These are phyloP conservation scores for Choloepus didactylus DNA, from an alignment of 2,797 vertebrate species.

Conservation along the genomic window DNA sequence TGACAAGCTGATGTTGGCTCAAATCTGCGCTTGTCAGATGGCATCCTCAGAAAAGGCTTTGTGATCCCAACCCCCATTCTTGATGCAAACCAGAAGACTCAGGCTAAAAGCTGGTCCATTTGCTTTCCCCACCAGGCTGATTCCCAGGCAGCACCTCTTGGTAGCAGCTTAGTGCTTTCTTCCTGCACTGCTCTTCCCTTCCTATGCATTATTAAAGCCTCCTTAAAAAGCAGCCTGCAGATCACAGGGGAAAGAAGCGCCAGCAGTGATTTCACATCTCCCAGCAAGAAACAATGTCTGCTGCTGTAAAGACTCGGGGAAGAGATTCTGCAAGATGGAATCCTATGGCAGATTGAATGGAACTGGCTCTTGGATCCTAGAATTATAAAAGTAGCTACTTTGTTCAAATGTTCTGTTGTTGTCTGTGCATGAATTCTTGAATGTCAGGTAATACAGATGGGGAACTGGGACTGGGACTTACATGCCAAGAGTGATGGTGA, in stretches of 20 bases:
- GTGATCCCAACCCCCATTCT: conserved; percentile 25
- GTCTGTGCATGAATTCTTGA: background rate
- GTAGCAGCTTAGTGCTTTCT: conserved; percentile 67
- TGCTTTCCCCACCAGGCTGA: conserved; percentile 34
- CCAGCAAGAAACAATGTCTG: conserved; percentile 44
- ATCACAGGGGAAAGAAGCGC: conserved; percentile 38
- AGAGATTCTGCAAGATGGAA: conserved; percentile 28
- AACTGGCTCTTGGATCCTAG: background rate
- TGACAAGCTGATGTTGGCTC: conserved; percentile 56
- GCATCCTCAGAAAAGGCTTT: conserved; percentile 59
- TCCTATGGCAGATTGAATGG: background rate
- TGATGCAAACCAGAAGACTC: conserved; percentile 39
- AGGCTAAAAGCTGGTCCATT: conserved; percentile 2
- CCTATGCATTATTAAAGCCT: conserved; percentile 80
- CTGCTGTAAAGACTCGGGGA: background rate
- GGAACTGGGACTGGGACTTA: background rate
- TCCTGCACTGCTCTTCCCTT: background rate
- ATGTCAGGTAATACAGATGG: background rate
- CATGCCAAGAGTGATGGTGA: background rate
- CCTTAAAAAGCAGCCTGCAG: conserved; percentile 61
- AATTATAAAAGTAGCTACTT: conserved; percentile 28
- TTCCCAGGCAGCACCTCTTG: background rate
- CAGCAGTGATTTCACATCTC: conserved; percentile 60
- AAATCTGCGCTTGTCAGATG: conserved; percentile 58
- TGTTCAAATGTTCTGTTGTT: background rate